Evolutionary conservation across 2,797 vertebrate species (phyloP).

Genomic region (Valencia hispanica): DNA sequence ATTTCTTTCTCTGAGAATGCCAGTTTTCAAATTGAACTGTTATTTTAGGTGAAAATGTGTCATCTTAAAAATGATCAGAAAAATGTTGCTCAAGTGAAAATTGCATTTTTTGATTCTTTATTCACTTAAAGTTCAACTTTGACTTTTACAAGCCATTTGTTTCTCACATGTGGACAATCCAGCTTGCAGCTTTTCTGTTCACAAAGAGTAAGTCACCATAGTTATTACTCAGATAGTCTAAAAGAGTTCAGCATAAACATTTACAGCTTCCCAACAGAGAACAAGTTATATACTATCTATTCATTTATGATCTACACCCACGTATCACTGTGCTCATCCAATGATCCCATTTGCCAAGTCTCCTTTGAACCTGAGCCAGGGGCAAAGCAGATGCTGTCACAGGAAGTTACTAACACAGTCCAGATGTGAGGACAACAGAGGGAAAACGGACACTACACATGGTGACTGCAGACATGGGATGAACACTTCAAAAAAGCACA

Average conservation of each 20-base stretch:
- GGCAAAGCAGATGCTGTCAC: conserved; percentile 77
- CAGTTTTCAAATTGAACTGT: too few relatives aligned
- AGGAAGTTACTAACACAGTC: conserved; percentile 82
- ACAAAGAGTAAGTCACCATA: conserved; percentile 31
- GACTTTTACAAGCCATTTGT: background rate
- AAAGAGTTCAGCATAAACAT: conserved; percentile 2
- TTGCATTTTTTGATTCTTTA: background rate
- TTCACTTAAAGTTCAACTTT: background rate
- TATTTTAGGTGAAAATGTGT: too few relatives aligned
- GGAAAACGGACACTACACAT: conserved; percentile 46
- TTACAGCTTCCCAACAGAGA: background rate
- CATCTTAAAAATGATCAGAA: too few relatives aligned
- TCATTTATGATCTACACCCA: conserved; percentile 21
- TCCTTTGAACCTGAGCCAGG: conserved; percentile 50
- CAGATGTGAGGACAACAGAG: conserved; percentile 80
- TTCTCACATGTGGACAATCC: background rate
- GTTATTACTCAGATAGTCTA: background rate
- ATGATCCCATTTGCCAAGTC: conserved; percentile 56
- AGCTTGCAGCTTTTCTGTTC: background rate
- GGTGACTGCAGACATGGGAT: conserved; percentile 26
- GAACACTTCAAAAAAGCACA: background rate
- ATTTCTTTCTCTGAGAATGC: too few relatives aligned
- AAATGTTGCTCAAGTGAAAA: too few relatives aligned
- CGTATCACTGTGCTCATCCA: conserved; percentile 28
- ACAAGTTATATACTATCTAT: conserved; percentile 23